Evolutionary conservation across 2,888 invertebrate genomes (phyloP).

Genomic region (Mystacides longicornis): DNA sequence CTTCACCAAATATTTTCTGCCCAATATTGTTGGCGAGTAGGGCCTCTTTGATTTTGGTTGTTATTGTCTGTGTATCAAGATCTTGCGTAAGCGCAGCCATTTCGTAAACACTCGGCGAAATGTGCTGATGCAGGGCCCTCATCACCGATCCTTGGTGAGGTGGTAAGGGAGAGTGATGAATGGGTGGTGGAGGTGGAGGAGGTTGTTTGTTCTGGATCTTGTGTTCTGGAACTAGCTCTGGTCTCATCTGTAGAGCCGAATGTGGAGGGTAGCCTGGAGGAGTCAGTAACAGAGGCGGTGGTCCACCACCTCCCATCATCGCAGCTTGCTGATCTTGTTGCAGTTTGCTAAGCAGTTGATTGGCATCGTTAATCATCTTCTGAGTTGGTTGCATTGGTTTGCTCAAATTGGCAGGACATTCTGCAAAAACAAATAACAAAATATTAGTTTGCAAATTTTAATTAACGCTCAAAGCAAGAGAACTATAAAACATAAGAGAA

Average conservation of each 20-base stretch:
- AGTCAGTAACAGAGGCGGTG: slow-evolving; percentile 61
- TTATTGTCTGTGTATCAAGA: slow-evolving; percentile 92
- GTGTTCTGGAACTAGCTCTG: slow-evolving; percentile 52
- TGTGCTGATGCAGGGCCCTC: slow-evolving; percentile 72
- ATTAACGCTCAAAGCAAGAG: neutral
- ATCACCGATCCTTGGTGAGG: slow-evolving; percentile 60
- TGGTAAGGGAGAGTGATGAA: slow-evolving; percentile 50
- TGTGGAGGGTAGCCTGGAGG: slow-evolving; percentile 72
- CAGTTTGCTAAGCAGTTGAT: slow-evolving; percentile 58
- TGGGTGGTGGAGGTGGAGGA: slow-evolving; percentile 49
- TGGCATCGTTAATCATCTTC: slow-evolving; percentile 70
- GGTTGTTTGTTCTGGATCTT: slow-evolving; percentile 53
- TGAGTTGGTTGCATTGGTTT: slow-evolving; percentile 73
- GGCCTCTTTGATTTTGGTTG: slow-evolving; percentile 95
- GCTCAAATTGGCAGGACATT: slow-evolving; percentile 58
- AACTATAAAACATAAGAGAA: neutral
- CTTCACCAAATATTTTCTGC: slow-evolving; percentile 98
- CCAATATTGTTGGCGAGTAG: slow-evolving; percentile 95
- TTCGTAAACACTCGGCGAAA: slow-evolving; percentile 94
- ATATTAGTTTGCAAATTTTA: neutral
- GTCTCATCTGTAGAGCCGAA: slow-evolving; percentile 49
- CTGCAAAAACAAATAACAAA: slow-evolving; percentile 32
- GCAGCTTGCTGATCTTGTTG: slow-evolving; percentile 60
- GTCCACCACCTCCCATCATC: slow-evolving; percentile 42
- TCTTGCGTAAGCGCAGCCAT: slow-evolving; percentile 96